Percentiles rank a stretch among this genome's conserved stretches.
Evolutionary conservation across 2,888 invertebrate species (phyloP).

Genomic region (Archaeoteleia sp.): DNA sequence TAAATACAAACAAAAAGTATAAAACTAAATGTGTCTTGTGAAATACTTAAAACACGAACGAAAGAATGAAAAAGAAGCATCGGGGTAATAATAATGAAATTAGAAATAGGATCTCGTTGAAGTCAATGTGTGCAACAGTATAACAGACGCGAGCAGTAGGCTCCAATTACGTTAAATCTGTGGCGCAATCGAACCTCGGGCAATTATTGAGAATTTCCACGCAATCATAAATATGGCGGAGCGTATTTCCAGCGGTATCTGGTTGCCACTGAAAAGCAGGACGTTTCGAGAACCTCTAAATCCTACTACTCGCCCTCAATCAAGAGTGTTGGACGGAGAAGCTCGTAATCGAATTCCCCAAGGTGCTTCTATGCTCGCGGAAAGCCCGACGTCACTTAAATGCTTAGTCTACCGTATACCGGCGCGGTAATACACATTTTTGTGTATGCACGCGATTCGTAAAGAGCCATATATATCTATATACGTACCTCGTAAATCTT

Average conservation of each 20-base stretch:
- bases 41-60: no score
- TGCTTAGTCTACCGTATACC: slow-evolving; percentile 15
- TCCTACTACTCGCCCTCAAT: slow-evolving; percentile 42
- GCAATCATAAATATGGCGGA: slow-evolving; percentile 45
- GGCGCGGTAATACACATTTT: slow-evolving; percentile 1
- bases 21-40: no score
- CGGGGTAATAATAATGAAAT: neutral
- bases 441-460: neutral
- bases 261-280: slow-evolving; percentile 24
- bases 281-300: slow-evolving; percentile 40
- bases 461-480: no score
- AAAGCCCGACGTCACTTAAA: slow-evolving; percentile 21
- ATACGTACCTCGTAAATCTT: neutral
- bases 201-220: slow-evolving; percentile 51
- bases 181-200: slow-evolving; percentile 35
- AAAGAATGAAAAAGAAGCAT: neutral
- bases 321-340: slow-evolving; percentile 37
- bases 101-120: neutral
- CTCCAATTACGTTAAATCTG: slow-evolving; percentile 31
- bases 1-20: no score
- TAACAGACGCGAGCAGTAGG: neutral
- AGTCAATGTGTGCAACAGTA: neutral
- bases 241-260: slow-evolving; percentile 30
- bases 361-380: slow-evolving; percentile 17
- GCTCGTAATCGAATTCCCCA: slow-evolving; percentile 45